Conservation (phyloP, 1,140 invertebrate genomes). For the Gryon sp. region DNA sequence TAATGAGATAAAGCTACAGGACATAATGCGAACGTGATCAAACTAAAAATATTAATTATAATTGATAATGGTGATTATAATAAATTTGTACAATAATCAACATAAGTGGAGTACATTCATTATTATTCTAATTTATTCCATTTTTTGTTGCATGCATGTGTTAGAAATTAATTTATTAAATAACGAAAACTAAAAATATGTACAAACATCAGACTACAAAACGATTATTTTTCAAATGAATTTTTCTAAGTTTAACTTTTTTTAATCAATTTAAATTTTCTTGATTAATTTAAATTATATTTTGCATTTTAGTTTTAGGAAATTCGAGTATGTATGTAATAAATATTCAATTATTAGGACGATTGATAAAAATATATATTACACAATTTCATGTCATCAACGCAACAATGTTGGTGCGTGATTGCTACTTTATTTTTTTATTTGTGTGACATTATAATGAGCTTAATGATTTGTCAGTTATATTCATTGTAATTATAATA, state of each 20-base stretch:
- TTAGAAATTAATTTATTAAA: constrained; percentile 10
- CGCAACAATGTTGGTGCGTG: constrained; percentile 25
- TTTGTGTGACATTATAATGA: not conserved
- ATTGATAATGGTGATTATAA: constrained; percentile 79
- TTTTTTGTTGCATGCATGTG: constrained; percentile 40
- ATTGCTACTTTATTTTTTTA: constrained; percentile 21
- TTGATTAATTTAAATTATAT: not conserved
- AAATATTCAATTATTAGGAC: constrained; percentile 24
- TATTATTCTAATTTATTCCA: constrained; percentile 43
- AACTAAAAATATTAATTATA: constrained; percentile 78
- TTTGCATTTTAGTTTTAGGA: no score
- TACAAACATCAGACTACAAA: constrained; percentile 15
- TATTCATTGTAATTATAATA: no score
- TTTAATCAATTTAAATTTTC: not conserved
- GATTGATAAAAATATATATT: constrained; percentile 35
- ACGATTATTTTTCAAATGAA: not conserved
- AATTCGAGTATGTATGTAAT: constrained; percentile 22
- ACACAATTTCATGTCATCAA: constrained; percentile 6
- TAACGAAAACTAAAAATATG: constrained; percentile 26
- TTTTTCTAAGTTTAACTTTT: not conserved
- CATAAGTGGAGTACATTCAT: constrained; percentile 70
- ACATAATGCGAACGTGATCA: constrained; percentile 71
- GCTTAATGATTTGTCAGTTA: not conserved
- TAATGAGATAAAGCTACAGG: constrained; percentile 65
- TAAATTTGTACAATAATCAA: constrained; percentile 80